Percentiles rank a stretch among this genome's conserved stretches.
Conservation (phyloP, 2,113 vertebrate species). For the Falco punctatus region DNA sequence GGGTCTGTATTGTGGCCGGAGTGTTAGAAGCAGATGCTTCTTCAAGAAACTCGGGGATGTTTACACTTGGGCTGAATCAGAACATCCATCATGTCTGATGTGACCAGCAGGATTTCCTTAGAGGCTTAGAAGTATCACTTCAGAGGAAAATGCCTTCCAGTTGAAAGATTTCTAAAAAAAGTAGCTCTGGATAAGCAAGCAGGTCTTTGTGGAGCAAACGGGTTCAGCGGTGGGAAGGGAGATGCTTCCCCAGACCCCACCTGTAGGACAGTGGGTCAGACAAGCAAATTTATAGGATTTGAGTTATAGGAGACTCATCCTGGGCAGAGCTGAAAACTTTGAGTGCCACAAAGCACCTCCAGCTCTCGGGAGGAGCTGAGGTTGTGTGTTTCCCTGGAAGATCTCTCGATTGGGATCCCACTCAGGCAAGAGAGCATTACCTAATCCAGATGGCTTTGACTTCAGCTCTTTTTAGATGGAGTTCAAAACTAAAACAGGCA, state of each 20-base stretch:
- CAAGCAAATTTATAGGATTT: not conserved
- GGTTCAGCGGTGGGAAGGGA: not conserved
- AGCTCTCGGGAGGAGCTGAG: not conserved
- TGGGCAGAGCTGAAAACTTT: not conserved
- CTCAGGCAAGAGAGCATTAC: not conserved
- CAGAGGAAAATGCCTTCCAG: not conserved
- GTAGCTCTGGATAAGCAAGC: not conserved
- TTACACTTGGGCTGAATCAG: not conserved
- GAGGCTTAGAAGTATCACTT: not conserved
- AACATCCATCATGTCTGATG: not conserved
- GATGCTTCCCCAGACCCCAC: not conserved
- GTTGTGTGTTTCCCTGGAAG: not conserved
- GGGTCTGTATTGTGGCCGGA: not conserved
- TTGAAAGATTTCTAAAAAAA: not conserved
- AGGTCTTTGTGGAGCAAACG: not conserved
- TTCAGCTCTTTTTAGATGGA: not conserved
- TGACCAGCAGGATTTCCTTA: not conserved
- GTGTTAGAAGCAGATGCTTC: not conserved
- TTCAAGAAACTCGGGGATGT: not conserved
- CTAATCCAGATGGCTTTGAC: not conserved
- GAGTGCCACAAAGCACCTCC: not conserved
- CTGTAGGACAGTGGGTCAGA: not conserved
- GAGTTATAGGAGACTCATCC: not conserved
- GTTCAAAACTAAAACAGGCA: not conserved
- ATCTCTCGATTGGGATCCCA: not conserved